Conservation (phyloP, 1,140 invertebrate species). For the Lepidurus couesii region DNA sequence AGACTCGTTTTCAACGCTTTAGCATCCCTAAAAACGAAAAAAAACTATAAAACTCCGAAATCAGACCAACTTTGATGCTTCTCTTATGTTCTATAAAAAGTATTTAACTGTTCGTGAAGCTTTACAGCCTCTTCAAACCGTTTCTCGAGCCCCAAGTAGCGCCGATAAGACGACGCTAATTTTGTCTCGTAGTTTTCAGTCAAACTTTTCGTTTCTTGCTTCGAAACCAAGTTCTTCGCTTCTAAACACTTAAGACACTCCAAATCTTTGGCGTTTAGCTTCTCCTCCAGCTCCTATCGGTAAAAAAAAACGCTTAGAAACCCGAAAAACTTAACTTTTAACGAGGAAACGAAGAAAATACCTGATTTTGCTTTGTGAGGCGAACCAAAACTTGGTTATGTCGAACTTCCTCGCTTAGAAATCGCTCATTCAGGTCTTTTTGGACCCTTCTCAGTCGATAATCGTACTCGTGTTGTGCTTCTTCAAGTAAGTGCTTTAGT, state of each 20-base stretch:
- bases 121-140: constrained; percentile 11
- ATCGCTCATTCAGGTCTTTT: constrained; percentile 24
- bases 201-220: neutral
- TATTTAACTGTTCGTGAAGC: constrained; percentile 1
- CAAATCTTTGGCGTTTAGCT: constrained; percentile 1
- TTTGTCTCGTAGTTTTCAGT: constrained; percentile 26
- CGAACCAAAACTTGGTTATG: constrained; percentile 26
- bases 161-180: constrained; percentile 27
- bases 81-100: no score
- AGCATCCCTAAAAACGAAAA: neutral
- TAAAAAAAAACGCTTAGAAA: neutral
- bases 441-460: constrained; percentile 24
- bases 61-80: no score
- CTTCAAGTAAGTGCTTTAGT: constrained; percentile 3
- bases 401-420: constrained; percentile 23
- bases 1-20: neutral
- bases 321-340: neutral
- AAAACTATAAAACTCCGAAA: no score
- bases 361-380: constrained; percentile 25
- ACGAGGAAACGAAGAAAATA: neutral
- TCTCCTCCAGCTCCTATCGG: constrained; percentile 28
- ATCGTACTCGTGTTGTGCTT: constrained; percentile 24
- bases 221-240: neutral
- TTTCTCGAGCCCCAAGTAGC: constrained; percentile 7
- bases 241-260: constrained; percentile 17